A percentile compares a stretch with the other conserved stretches of the same genome.
These are phyloP conservation scores for Gila robusta DNA, from an alignment of 2,797 vertebrate genomes.

Conservation along the genomic window DNA sequence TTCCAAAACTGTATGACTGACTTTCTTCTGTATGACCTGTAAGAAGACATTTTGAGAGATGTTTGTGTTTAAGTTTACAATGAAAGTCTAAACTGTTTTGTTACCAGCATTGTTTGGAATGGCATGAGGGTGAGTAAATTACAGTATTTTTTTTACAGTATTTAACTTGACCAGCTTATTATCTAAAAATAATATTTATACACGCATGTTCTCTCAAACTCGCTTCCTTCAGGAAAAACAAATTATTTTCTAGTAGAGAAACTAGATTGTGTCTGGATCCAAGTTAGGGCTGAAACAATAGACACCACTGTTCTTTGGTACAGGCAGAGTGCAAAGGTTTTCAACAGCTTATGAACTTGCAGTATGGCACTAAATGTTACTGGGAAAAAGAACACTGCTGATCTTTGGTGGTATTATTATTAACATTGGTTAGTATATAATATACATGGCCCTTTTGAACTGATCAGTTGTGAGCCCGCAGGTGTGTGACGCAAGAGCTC, in stretches of 20 bases:
- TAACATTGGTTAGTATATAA: background rate
- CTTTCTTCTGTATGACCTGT: background rate
- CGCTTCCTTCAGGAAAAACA: background rate
- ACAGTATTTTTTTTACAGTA: background rate
- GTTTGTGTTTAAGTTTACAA: background rate
- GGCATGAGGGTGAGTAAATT: background rate
- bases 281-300: constrained; percentile 16
- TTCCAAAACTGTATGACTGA: background rate
- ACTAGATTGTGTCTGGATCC: background rate
- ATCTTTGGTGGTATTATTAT: background rate
- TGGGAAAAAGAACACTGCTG: background rate
- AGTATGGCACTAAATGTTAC: background rate
- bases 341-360: background rate
- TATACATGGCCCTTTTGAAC: background rate
- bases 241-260: constrained; percentile 5
- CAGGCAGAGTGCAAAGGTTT: background rate
- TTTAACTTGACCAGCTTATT: background rate
- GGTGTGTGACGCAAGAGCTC: background rate
- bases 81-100: background rate
- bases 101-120: background rate
- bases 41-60: background rate
- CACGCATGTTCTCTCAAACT: background rate
- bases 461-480: background rate
- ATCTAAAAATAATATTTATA: background rate
- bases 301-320: background rate